Percentiles rank a stretch among this genome's conserved stretches.
Conservation (phyloP, 2,888 invertebrate genomes). For the Dicyrtomina minuta region DNA sequence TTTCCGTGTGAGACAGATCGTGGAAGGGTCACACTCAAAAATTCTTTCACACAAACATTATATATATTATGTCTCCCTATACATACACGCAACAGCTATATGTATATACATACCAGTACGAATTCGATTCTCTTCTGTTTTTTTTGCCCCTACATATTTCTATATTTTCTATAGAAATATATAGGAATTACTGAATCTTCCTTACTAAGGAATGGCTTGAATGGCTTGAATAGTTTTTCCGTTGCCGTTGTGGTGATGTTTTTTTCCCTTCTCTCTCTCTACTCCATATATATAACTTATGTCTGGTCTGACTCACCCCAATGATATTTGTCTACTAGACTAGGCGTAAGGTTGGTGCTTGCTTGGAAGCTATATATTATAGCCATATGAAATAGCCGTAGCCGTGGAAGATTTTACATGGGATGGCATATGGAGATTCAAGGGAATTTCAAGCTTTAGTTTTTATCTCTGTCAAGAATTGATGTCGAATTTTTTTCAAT, state of each 20-base stretch:
- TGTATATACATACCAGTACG: neutral
- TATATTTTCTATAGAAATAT: too few relatives aligned
- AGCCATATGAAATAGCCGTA: too few relatives aligned
- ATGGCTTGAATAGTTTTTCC: slow-evolving; percentile 30
- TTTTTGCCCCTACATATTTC: too few relatives aligned
- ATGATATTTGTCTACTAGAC: slow-evolving; percentile 12
- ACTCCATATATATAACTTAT: neutral
- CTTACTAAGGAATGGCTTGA: slow-evolving; percentile 1
- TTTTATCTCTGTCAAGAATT: too few relatives aligned
- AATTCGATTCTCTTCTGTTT: neutral
- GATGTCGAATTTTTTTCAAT: too few relatives aligned
- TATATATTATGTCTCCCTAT: neutral
- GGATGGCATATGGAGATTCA: too few relatives aligned
- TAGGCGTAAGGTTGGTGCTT: neutral
- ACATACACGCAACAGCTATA: neutral
- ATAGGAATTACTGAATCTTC: slow-evolving; percentile 3
- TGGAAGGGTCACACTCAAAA: slow-evolving; percentile 23
- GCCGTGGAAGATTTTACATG: too few relatives aligned
- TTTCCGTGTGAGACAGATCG: slow-evolving; percentile 10
- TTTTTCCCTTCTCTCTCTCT: slow-evolving; percentile 7
- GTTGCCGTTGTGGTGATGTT: slow-evolving; percentile 32
- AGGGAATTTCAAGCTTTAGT: too few relatives aligned
- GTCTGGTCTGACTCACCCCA: slow-evolving; percentile 16
- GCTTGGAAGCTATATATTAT: too few relatives aligned
- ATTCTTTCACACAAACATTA: slow-evolving; percentile 8